These are phyloP conservation scores for Falcaria lacertinaria DNA, from an alignment of 2,888 invertebrate species.

Conservation along the genomic window DNA sequence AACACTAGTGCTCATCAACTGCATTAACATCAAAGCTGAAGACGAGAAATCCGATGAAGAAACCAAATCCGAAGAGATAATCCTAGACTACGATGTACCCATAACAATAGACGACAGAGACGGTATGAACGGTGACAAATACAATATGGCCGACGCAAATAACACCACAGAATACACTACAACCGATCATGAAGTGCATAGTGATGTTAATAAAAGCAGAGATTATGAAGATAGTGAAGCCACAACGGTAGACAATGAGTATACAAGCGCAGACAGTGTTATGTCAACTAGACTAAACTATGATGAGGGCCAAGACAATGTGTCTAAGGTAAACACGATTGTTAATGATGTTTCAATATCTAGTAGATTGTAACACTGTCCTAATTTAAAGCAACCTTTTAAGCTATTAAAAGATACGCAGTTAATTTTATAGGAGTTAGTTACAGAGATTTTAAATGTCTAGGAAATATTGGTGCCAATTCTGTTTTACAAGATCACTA, in stretches of 20 bases:
- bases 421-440: too few relatives aligned
- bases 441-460: too few relatives aligned
- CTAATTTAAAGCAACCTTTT: too few relatives aligned
- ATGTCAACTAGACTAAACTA: not conserved
- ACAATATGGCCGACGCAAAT: not conserved
- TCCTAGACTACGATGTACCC: not conserved
- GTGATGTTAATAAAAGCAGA: not conserved
- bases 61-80: not conserved
- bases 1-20: constrained; percentile 13
- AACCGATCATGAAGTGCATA: not conserved
- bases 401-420: too few relatives aligned
- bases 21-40: not conserved
- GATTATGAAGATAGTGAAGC: not conserved
- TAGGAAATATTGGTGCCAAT: too few relatives aligned
- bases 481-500: too few relatives aligned
- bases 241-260: constrained; percentile 28
- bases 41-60: not conserved
- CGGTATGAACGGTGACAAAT: not conserved
- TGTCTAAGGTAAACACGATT: constrained; percentile 15
- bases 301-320: not conserved
- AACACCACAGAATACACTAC: not conserved
- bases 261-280: not conserved
- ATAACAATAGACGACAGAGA: not conserved
- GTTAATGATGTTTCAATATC: too few relatives aligned
- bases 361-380: too few relatives aligned